Percentiles rank a stretch among this genome's conserved stretches.
Conservation (phyloP, 1,140 invertebrate genomes). For the Formica selysi region DNA sequence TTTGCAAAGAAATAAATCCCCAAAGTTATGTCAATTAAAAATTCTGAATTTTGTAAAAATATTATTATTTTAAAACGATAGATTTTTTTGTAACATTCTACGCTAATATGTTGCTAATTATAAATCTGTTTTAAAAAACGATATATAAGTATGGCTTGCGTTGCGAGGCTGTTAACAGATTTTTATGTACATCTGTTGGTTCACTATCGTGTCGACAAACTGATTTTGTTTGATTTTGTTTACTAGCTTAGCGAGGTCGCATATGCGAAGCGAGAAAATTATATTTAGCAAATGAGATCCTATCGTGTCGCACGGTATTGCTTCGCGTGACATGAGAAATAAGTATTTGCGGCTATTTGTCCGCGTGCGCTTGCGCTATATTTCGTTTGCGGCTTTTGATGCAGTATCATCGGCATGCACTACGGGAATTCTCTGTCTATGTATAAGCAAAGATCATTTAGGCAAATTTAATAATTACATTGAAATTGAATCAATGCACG, state of each 20-base stretch:
- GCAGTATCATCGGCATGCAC: neutral
- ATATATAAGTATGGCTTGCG: neutral
- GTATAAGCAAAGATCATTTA: neutral
- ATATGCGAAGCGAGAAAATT: constrained; percentile 62
- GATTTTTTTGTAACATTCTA: neutral
- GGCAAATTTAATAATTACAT: neutral
- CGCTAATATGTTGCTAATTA: neutral
- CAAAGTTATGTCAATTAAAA: neutral
- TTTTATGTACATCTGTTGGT: constrained; percentile 37
- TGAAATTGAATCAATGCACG: neutral
- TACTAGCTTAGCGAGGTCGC: constrained; percentile 43
- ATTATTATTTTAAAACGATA: neutral
- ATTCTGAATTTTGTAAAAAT: neutral
- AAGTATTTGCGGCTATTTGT: constrained; percentile 63
- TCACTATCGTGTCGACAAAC: constrained; percentile 55
- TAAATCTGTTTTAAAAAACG: neutral
- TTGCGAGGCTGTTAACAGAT: constrained; percentile 15
- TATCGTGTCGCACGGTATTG: constrained; percentile 57
- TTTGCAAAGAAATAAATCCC: neutral
- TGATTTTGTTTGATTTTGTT: constrained; percentile 75
- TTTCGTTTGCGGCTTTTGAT: constrained; percentile 37
- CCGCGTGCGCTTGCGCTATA: constrained; percentile 33
- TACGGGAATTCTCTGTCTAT: neutral
- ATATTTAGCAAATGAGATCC: constrained; percentile 72
- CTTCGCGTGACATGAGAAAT: constrained; percentile 70